A percentile compares a stretch with the other conserved stretches of the same genome.
Conservation (phyloP, 30 jellyfish, hydroid and myxozoan species). For the Catostylus mosaicus region DNA sequence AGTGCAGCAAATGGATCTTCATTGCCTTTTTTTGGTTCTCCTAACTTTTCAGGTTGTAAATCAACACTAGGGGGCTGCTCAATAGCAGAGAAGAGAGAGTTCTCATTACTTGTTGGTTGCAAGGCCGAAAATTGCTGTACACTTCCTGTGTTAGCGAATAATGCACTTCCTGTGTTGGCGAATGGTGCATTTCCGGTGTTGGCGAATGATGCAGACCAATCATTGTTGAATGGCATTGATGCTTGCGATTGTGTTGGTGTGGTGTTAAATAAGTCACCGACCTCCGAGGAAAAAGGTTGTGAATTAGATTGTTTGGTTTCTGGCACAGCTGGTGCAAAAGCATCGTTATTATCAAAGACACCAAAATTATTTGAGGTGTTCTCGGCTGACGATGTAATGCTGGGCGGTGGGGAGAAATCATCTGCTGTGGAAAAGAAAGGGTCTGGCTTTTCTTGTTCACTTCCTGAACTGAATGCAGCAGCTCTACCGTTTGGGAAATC, state of each 20-base stretch:
- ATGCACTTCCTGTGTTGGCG: slow-evolving; percentile 5
- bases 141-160: slow-evolving; percentile 5
- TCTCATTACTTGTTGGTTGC: slow-evolving; percentile 38
- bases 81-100: slow-evolving; percentile 32
- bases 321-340: slow-evolving; percentile 35
- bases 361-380: slow-evolving; percentile 51
- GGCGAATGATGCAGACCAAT: slow-evolving; percentile 30
- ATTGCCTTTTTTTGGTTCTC: slow-evolving; percentile 34
- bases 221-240: neutral
- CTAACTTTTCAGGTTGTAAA: slow-evolving; percentile 46
- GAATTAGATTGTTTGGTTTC: neutral
- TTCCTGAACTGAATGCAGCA: slow-evolving; percentile 35
- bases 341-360: slow-evolving; percentile 32
- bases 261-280: slow-evolving; percentile 54
- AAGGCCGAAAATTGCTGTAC: slow-evolving; percentile 11
- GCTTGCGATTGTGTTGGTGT: slow-evolving; percentile 20
- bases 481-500: slow-evolving; percentile 22
- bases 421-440: slow-evolving; percentile 45
- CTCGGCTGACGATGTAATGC: slow-evolving; percentile 5
- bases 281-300: slow-evolving; percentile 39
- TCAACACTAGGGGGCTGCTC: slow-evolving; percentile 34
- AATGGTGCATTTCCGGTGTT: neutral
- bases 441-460: neutral
- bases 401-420: slow-evolving; percentile 10
- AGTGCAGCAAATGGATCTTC: slow-evolving; percentile 75